These are phyloP conservation scores for Falco rusticolus DNA, from an alignment of 2,797 vertebrate genomes.

Conservation along the genomic window DNA sequence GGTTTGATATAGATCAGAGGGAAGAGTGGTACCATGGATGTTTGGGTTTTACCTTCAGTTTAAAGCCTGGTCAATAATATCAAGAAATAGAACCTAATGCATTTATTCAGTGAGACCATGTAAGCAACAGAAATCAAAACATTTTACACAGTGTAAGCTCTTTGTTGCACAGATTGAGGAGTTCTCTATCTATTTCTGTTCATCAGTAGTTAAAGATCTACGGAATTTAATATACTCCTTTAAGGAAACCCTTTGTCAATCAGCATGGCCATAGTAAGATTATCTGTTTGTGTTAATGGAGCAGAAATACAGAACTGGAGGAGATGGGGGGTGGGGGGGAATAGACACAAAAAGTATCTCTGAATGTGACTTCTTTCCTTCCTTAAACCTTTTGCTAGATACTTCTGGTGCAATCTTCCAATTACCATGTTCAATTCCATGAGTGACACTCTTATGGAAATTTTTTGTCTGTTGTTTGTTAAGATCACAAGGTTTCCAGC, in stretches of 20 bases:
- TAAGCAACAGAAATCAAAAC: background rate
- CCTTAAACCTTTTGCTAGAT: background rate
- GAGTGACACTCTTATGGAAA: background rate
- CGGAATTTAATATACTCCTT: background rate
- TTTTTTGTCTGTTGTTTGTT: background rate
- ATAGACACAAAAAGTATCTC: background rate
- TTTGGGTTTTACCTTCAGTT: background rate
- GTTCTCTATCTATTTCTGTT: background rate
- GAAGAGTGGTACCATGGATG: fast-evolving
- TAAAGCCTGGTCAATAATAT: background rate
- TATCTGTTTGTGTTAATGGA: background rate
- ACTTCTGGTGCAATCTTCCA: background rate
- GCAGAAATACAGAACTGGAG: background rate
- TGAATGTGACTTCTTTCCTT: background rate
- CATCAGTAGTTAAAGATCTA: background rate
- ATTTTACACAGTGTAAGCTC: background rate
- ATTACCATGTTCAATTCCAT: background rate
- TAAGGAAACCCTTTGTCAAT: background rate
- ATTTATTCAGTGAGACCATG: background rate
- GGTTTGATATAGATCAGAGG: background rate
- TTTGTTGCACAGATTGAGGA: background rate
- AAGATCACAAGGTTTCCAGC: background rate
- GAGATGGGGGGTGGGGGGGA: background rate
- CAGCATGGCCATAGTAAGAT: background rate
- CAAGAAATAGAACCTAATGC: background rate